These are phyloP conservation scores for Zaprionus nigranus DNA, from an alignment of 1,140 invertebrate species.

Conservation along the genomic window DNA sequence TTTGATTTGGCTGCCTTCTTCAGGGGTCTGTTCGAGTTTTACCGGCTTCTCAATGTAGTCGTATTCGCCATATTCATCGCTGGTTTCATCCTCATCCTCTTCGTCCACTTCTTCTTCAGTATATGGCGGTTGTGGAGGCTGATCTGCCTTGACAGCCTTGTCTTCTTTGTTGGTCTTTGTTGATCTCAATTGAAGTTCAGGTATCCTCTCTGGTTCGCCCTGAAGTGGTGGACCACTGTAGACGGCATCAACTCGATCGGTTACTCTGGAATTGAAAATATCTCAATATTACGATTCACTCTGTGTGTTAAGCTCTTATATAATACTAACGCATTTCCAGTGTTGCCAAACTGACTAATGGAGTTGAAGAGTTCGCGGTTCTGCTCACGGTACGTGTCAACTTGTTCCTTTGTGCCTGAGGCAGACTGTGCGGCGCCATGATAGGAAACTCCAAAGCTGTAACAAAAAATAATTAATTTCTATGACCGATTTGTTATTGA, in stretches of 20 bases:
- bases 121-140: neutral
- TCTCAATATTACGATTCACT: neutral
- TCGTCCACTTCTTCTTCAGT: constrained; percentile 52
- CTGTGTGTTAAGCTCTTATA: neutral
- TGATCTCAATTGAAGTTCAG: constrained; percentile 69
- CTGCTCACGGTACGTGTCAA: constrained; percentile 85
- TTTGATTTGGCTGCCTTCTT: constrained; percentile 28
- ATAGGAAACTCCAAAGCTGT: constrained; percentile 90
- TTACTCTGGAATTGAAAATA: constrained; percentile 60
- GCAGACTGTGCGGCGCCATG: constrained; percentile 92
- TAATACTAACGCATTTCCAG: constrained; percentile 64
- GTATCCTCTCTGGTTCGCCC: constrained; percentile 75
- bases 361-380: constrained; percentile 81
- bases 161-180: constrained; percentile 67
- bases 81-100: constrained; percentile 84
- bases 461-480: neutral
- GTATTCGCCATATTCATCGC: constrained; percentile 86
- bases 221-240: constrained; percentile 68
- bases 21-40: constrained; percentile 61
- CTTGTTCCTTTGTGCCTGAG: constrained; percentile 87
- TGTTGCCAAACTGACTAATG: constrained; percentile 82
- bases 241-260: constrained; percentile 76
- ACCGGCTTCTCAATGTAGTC: constrained; percentile 77
- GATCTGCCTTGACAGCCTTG: constrained; percentile 47
- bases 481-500: neutral